Conservation (phyloP, 2,113 vertebrate genomes). For the Phaetusa simplex region DNA sequence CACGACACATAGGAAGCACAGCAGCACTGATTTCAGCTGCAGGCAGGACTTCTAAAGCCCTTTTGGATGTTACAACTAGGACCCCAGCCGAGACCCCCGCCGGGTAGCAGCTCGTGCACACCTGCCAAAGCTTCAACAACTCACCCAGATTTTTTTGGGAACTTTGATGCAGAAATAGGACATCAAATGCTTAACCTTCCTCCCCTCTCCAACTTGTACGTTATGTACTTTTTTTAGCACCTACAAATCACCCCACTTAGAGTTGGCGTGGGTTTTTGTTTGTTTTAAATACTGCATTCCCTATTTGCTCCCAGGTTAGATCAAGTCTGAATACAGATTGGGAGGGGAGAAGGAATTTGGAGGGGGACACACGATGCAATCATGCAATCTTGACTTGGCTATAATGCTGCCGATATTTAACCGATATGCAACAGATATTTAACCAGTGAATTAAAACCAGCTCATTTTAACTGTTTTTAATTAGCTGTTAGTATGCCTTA, state of each 20-base stretch:
- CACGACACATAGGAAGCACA: fast-evolving
- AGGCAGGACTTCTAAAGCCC: neutral
- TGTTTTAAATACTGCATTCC: neutral
- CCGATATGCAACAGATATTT: neutral
- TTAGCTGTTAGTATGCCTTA: neutral
- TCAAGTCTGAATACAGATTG: neutral
- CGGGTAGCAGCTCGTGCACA: neutral
- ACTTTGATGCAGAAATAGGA: neutral
- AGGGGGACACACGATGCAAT: neutral
- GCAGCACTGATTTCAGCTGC: neutral
- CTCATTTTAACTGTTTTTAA: no score
- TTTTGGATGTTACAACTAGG: neutral
- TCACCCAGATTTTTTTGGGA: fast-evolving
- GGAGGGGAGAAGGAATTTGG: neutral
- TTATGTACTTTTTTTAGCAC: neutral
- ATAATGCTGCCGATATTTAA: neutral
- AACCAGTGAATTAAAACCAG: neutral
- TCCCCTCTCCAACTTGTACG: neutral
- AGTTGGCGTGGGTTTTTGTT: neutral
- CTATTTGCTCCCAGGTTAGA: neutral
- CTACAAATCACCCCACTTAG: neutral
- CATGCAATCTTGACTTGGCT: neutral
- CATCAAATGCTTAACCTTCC: neutral
- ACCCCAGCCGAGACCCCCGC: neutral
- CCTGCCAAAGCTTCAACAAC: neutral